phyloP scores from a whole-genome alignment of 2,797 vertebrate species.

The Gallinago nigripennis region DNA sequence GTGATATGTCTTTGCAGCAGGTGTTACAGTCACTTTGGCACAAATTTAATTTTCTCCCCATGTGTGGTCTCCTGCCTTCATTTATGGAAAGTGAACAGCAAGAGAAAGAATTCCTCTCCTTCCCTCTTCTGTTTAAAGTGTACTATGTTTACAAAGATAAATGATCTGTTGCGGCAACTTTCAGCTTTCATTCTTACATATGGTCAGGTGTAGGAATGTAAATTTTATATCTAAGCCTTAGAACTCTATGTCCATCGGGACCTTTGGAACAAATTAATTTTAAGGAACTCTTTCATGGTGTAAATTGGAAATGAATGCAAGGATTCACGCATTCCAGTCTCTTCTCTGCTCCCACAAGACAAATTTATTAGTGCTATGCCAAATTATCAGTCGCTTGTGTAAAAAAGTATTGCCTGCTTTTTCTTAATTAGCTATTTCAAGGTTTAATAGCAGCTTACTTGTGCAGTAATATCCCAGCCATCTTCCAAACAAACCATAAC shows the following conservation, averaged over 20 bases:
- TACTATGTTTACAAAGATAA: not conserved
- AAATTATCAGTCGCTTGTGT: not conserved
- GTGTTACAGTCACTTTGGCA: not conserved
- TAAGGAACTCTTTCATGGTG: not conserved
- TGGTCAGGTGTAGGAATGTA: not conserved
- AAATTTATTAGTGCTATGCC: not conserved
- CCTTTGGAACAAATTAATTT: not conserved
- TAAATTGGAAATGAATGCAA: not conserved
- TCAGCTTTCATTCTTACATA: not conserved
- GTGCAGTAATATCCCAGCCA: slow-evolving; percentile 96
- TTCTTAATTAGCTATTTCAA: not conserved
- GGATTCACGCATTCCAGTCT: not conserved
- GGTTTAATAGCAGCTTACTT: slow-evolving; percentile 79
- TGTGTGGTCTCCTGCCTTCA: not conserved
- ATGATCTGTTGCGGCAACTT: not conserved
- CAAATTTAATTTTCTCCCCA: not conserved
- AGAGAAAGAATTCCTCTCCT: not conserved
- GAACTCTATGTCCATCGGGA: not conserved
- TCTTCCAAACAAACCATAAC: slow-evolving; percentile 96
- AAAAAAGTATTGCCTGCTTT: not conserved
- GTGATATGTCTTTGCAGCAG: not conserved
- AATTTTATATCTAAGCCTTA: not conserved
- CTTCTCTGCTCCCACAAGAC: not conserved
- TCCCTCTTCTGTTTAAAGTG: not conserved
- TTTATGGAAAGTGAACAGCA: not conserved